Base-by-base conservation (phyloP, 2,888 invertebrate species). In the Drosophila colorata region DNA sequence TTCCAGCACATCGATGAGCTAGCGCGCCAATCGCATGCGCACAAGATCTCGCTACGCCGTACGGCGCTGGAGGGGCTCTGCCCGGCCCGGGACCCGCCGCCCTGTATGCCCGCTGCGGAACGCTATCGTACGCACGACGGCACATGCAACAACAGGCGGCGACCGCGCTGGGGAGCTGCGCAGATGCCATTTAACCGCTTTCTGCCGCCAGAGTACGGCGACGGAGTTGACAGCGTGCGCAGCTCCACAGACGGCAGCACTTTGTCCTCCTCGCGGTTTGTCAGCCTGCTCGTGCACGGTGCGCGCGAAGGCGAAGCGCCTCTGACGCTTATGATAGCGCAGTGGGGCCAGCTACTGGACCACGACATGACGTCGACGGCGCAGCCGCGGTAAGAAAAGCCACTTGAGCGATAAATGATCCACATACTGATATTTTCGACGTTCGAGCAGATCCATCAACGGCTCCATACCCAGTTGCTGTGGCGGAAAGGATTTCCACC, bases 311-410 rank as follows among this genome's bases (percentile, higher is more conserved):
- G 93, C 0, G 95, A 95, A 74, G 94, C 95, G 6, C 93, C 94
- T 0, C 93, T 97, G 8, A 96, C 96, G 0, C 95, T 96, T 76
- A 95, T 96, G 94, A 94, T 97, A 65, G 97, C 97, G 94, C 97
- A 98, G 90, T 97, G 97, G 96, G 98, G 98, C 0, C 98, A 98
- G 92, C 95, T 98, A 80, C 89, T 98, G 63, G 98, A 98, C 90
- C 98, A 98, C 87, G 98, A 98, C 90, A 93, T 98, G 73, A 97
- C 96, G 40, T 95, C 96, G 0, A 95, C 96, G 4, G 96, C 95
- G 0, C 96, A 96, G 83, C 95, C 96, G 1, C 93, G 95, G 91
- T 92, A 78, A 77, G 78, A 33, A 7, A 7, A 23, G 1, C 8
- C 2, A 9, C 0, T 2, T 2, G 13, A 1, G 4, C 8, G 0